Evolutionary conservation across 2,888 invertebrate genomes (phyloP), one percentile per base, ranked within the genome.

Genomic region (Meteorus colon): DNA sequence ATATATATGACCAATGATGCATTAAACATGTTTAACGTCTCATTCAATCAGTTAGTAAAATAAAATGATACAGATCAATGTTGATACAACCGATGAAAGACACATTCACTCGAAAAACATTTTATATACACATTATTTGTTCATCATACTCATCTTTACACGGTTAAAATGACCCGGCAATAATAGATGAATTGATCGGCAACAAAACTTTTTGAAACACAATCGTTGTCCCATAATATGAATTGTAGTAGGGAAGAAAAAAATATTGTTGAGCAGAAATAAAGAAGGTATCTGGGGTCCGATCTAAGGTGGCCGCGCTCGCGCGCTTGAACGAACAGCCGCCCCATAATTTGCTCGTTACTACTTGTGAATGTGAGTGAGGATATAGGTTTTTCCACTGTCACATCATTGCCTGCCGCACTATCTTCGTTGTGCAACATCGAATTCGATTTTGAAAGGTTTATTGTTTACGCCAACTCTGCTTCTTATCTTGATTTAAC

Each of bases 291-390:
- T 75, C 75, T 65, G 19, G 19, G 37, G 59, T 71, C 67, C 71
- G 71, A 75, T 75, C 75, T 55, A 55, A 67, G 27, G 51, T 63
- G 68, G 37, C 75, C 73, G 69, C 72, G 41, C n/a, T 73, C 72
- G 72, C 81, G 81, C 81, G 84, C 81, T 79, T 80, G 81, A 82
- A 68, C 83, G 81, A 83, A 82, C 84, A 83, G 82, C 86, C 85
- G 82, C 87, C 86, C 88, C 84, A 85, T 88, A 88, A 89, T 89
- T 88, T 88, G 85, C 88, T 89, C 86, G 88, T 89, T 88, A 88
- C 85, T 80, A 81, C 77, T 73, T 82, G 77, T 65, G 34, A 48
- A 79, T 66, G 27, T 60, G 29, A 65, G 19, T 19, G 55, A 55
- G 19, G 12, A 41, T 41, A 12, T 55, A 19, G 8, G n/a, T 8